These are phyloP conservation scores for Melanotaenia nigrans DNA, from an alignment of 2,797 vertebrate species.

Conservation along the genomic window DNA sequence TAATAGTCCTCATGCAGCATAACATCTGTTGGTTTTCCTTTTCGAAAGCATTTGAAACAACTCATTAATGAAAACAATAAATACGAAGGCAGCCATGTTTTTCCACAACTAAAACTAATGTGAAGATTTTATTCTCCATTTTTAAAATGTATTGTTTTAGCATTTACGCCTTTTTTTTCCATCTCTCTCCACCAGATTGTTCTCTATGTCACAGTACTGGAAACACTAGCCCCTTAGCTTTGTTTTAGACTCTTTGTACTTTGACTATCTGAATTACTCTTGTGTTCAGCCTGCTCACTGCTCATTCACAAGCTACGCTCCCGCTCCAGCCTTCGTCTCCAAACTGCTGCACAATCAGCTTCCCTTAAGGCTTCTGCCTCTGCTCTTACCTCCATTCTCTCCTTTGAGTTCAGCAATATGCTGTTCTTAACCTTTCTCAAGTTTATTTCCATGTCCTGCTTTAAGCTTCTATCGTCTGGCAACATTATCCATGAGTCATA, in stretches of 20 bases:
- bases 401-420: background rate
- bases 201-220: background rate
- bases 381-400: background rate
- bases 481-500: slow-evolving; percentile 58
- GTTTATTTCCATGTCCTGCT: background rate
- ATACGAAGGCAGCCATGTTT: background rate
- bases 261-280: background rate
- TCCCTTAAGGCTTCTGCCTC: background rate
- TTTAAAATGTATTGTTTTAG: background rate
- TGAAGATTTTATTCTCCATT: background rate
- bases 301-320: background rate
- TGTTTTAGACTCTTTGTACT: background rate
- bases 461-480: background rate
- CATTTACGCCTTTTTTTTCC: background rate
- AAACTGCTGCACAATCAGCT: background rate
- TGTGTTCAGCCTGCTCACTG: background rate
- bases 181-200: background rate
- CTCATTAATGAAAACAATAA: background rate
- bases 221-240: background rate
- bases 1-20: background rate
- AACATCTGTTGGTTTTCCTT: background rate
- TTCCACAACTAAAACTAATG: background rate
- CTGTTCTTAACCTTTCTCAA: background rate
- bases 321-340: background rate
- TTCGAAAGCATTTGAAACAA: background rate